Evolutionary conservation across 2,797 vertebrate genomes (phyloP).

Genomic region (Melanotaenia pygmaea): DNA sequence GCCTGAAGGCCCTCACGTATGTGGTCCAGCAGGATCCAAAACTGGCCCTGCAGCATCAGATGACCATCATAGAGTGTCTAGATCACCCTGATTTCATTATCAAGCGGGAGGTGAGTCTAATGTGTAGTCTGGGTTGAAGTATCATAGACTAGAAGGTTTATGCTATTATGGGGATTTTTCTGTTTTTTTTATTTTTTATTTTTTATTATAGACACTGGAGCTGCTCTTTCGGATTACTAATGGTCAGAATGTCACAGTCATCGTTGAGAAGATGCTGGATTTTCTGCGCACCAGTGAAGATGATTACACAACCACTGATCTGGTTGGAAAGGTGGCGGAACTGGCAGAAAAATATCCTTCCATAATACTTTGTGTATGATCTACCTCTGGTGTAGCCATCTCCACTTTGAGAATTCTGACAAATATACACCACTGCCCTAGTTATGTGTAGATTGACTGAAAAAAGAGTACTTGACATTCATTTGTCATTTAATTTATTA

Average conservation of each 20-base stretch:
- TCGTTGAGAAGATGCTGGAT: constrained; percentile 96
- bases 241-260: constrained; percentile 91
- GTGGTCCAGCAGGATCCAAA: constrained; percentile 96
- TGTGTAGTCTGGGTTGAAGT: background rate
- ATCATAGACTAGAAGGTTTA: background rate
- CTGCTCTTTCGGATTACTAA: constrained; percentile 97
- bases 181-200: background rate
- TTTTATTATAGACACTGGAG: constrained; percentile 88
- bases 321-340: constrained; percentile 94
- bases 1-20: constrained; percentile 89
- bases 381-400: background rate
- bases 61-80: constrained; percentile 98
- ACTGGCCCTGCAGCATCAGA: constrained; percentile 96
- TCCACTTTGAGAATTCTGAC: background rate
- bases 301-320: constrained; percentile 88
- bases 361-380: background rate
- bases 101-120: constrained; percentile 89
- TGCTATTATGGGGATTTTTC: background rate
- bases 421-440: background rate
- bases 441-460: background rate
- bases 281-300: constrained; percentile 90
- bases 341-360: constrained; percentile 99
- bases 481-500: background rate
- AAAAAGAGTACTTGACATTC: background rate
- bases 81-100: constrained; percentile 96